Evolutionary conservation across 1,140 invertebrate species (phyloP).

Genomic region (Apis cerana): DNA sequence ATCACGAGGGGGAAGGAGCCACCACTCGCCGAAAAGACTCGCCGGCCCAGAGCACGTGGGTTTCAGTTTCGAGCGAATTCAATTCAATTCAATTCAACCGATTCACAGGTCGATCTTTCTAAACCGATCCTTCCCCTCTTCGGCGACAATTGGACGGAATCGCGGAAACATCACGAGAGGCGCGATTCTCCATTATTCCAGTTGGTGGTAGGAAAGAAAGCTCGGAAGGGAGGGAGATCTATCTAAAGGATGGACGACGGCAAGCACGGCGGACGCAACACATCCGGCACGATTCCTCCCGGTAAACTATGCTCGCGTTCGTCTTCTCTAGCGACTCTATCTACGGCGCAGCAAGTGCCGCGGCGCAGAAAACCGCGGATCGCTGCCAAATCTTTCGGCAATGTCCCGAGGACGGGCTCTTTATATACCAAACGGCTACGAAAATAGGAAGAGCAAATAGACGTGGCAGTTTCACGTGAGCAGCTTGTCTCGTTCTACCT

Average conservation of each 20-base stretch:
- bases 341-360: conserved; percentile 54
- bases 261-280: too few species aligned
- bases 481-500: conserved; percentile 6
- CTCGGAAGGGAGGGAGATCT: neutral
- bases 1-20: neutral
- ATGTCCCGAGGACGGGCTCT: conserved; percentile 71
- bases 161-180: neutral
- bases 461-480: conserved; percentile 58
- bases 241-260: too few species aligned
- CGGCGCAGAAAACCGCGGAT: conserved; percentile 75
- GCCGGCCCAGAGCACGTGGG: conserved; percentile 18
- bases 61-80: too few species aligned
- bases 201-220: neutral
- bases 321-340: conserved; percentile 42
- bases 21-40: neutral
- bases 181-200: neutral
- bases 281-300: conserved; percentile 1
- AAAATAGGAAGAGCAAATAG: conserved; percentile 72
- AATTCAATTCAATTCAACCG: neutral
- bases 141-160: too few species aligned
- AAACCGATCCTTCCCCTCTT: neutral
- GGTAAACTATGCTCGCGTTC: conserved; percentile 30
- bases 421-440: conserved; percentile 67
- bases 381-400: conserved; percentile 75
- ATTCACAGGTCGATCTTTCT: too few species aligned